Evolutionary conservation across 2,888 invertebrate genomes (phyloP).

Genomic region (Amblyjoppa proteus): DNA sequence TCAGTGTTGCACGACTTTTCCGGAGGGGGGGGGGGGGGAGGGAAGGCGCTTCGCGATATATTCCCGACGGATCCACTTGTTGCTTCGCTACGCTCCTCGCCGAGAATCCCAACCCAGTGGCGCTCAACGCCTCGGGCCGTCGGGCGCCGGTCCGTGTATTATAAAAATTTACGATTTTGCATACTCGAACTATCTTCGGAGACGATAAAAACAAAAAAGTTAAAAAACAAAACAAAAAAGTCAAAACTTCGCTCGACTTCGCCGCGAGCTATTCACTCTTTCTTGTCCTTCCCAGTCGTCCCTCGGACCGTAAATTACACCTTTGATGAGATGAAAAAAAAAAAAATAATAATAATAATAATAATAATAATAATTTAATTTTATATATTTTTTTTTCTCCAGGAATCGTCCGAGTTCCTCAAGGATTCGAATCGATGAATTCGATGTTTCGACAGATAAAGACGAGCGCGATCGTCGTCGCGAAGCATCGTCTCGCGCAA

Average conservation of each 20-base stretch:
- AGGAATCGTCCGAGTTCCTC: not conserved
- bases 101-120: conserved; percentile 18
- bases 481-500: conserved; percentile 35
- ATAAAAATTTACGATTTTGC: not conserved
- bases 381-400: too few relatives aligned
- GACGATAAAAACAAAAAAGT: not conserved
- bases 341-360: not conserved
- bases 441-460: not conserved
- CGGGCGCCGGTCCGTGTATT: not conserved
- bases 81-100: conserved; percentile 27
- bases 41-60: conserved; percentile 5
- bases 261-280: not conserved
- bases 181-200: conserved; percentile 9
- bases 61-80: conserved; percentile 44
- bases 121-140: conserved; percentile 38
- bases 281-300: not conserved
- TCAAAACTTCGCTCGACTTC: not conserved
- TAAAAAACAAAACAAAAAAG: not conserved
- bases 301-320: not conserved
- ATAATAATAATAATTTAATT: not conserved
- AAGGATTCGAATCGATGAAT: not conserved
- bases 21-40: not conserved
- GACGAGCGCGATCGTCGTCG: not conserved
- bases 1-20: not conserved
- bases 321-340: not conserved